Conservation (phyloP, 2,888 invertebrate species). For the Tenthredo amoena region DNA sequence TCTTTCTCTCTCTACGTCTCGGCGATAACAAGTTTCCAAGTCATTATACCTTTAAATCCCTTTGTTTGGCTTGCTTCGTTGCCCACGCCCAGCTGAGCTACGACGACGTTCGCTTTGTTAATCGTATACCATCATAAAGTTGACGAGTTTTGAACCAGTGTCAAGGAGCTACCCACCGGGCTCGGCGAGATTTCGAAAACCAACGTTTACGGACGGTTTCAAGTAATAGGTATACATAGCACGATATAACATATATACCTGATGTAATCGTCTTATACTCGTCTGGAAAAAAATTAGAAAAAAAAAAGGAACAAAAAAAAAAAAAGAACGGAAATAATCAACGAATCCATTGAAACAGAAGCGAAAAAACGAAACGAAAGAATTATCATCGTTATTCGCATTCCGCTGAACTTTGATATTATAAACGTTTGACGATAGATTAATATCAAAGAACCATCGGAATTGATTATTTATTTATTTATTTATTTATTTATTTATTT, state of each 20-base stretch:
- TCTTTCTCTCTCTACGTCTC: background rate
- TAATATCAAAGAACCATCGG: background rate
- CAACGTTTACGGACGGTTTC: background rate
- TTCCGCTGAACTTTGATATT: too few species aligned
- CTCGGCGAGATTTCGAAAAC: background rate
- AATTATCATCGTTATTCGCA: too few species aligned
- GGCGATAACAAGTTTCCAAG: slow-evolving; percentile 50
- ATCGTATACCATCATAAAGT: slow-evolving; percentile 23
- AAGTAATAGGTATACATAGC: too few species aligned
- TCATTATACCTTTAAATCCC: slow-evolving; percentile 42
- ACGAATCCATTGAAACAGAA: too few species aligned
- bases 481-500: background rate
- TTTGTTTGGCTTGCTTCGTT: slow-evolving; percentile 14
- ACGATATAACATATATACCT: too few species aligned
- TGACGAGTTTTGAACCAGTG: slow-evolving; percentile 38
- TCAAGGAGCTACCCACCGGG: background rate
- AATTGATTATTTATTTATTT: background rate
- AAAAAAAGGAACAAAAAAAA: too few species aligned
- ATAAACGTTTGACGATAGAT: too few species aligned
- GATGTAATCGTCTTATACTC: too few species aligned
- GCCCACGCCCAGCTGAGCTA: background rate
- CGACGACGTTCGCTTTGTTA: slow-evolving; percentile 12
- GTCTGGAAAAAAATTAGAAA: too few species aligned
- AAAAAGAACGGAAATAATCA: too few species aligned
- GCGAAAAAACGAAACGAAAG: too few species aligned